Base-by-base conservation (phyloP, 2,113 vertebrate species). In the Talpa occidentalis region DNA sequence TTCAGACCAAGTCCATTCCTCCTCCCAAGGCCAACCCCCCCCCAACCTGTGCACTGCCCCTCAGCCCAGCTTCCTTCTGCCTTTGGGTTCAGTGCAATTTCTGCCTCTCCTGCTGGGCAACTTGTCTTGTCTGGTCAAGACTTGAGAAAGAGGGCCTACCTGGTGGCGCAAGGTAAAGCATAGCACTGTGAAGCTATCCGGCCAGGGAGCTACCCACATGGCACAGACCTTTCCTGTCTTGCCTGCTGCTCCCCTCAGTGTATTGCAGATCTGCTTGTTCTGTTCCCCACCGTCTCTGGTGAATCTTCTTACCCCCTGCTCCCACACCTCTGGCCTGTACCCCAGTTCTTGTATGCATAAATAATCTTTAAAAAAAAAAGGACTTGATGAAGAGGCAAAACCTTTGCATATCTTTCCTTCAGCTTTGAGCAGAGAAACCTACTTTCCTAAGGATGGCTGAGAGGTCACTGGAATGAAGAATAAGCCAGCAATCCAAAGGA, bases 101-200 rank as follows among this genome's bases (percentile, higher is more conserved):
- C 69, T 44, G 49, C 17, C 30, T 69, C 26, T 69, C 49, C 14
- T 40, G 14, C 5, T 7, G n/a, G 52, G n/a, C 17, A 3, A 16
- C 0, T 0, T 21, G 60, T 22, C 64, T 15, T 52, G 11, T 14
- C 24, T 0, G 14, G 54, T 52, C 17, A 64, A 73, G 32, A 42
- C 30, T 0, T 30, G 6, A 82, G 32, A 49, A 30, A 52, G 47
- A 22, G 59, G 44, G n/a, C n/a, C n/a, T n/a, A n/a, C n/a, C n/a
- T n/a, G n/a, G n/a, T n/a, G n/a, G n/a, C n/a, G n/a, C n/a, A n/a
- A n/a, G n/a, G n/a, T n/a, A n/a, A n/a, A n/a, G n/a, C n/a, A n/a
- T n/a, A n/a, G n/a, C n/a, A n/a, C n/a, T n/a, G n/a, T n/a, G n/a
- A n/a, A n/a, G n/a, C n/a, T n/a, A n/a, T n/a, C n/a, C n/a, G n/a